phyloP scores from a whole-genome alignment of 2,113 vertebrate genomes.

The Sander lucioperca region DNA sequence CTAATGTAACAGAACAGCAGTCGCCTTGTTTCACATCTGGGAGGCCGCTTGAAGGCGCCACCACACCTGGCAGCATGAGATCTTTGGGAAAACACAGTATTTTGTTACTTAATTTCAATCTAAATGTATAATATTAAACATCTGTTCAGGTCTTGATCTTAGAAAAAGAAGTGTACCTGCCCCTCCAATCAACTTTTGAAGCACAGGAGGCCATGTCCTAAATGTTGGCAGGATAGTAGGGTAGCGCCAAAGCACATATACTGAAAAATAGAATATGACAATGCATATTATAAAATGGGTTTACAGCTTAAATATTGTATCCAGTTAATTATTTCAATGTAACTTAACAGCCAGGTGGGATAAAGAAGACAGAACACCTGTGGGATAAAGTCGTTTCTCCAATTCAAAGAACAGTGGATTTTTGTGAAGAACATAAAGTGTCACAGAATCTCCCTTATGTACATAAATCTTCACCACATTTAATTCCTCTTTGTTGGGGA shows the following conservation, averaged over 20 bases:
- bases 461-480: slow-evolving; percentile 90
- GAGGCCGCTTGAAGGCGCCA: slow-evolving; percentile 89
- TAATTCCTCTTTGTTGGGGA: slow-evolving; percentile 95
- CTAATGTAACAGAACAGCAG: slow-evolving; percentile 89
- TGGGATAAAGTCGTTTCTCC: slow-evolving; percentile 91
- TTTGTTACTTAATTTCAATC: neutral
- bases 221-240: slow-evolving; percentile 90
- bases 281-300: neutral
- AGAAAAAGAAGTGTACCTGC: slow-evolving; percentile 87
- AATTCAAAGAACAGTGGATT: slow-evolving; percentile 94
- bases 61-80: slow-evolving; percentile 96
- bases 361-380: too few species aligned
- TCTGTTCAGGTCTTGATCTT: neutral
- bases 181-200: slow-evolving; percentile 92
- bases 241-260: slow-evolving; percentile 91
- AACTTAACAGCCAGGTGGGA: too few species aligned
- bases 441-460: slow-evolving; percentile 91
- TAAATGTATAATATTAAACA: neutral
- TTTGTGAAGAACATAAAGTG: slow-evolving; percentile 88
- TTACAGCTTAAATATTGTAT: neutral
- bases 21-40: slow-evolving; percentile 87
- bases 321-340: neutral
- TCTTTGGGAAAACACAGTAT: slow-evolving; percentile 81
- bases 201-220: slow-evolving; percentile 92
- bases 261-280: slow-evolving; percentile 76